These are phyloP conservation scores for Lycorma delicatula DNA, from an alignment of 1,140 invertebrate species.

Conservation along the genomic window DNA sequence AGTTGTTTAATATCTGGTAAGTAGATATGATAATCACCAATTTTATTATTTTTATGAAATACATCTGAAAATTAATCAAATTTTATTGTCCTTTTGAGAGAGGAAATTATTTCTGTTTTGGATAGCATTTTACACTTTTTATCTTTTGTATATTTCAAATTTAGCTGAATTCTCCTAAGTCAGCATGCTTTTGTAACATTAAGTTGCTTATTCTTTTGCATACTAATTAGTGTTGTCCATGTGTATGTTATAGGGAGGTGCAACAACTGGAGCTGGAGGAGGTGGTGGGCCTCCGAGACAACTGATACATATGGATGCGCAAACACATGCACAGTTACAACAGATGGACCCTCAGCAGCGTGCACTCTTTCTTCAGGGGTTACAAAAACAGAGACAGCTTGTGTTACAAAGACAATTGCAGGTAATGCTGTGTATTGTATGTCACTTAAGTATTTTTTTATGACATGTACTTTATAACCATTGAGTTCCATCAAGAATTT, in stretches of 20 bases:
- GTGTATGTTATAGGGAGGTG: conserved; percentile 17
- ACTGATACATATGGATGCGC: conserved; percentile 65
- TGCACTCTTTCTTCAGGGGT: conserved; percentile 63
- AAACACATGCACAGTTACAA: conserved; percentile 72
- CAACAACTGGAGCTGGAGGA: not conserved
- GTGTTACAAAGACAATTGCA: conserved; percentile 42
- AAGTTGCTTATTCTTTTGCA: conserved; percentile 4
- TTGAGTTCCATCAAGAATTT: no score
- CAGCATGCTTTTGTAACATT: conserved; percentile 10
- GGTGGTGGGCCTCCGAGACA: conserved; percentile 43
- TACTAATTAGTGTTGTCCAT: not conserved
- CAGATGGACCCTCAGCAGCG: conserved; percentile 69
- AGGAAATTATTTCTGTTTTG: no score
- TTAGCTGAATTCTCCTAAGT: no score
- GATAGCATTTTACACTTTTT: no score
- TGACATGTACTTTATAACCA: no score
- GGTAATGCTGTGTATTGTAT: conserved; percentile 20
- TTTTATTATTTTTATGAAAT: no score
- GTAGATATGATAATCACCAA: conserved; percentile 16
- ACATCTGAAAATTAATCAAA: no score
- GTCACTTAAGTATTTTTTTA: no score
- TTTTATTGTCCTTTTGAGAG: no score
- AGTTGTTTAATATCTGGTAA: no score
- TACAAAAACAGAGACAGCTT: conserved; percentile 58
- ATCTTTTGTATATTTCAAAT: no score